Evolutionary conservation across 2,113 vertebrate genomes (phyloP).

Genomic region (Chaetorhynchus papuensis): DNA sequence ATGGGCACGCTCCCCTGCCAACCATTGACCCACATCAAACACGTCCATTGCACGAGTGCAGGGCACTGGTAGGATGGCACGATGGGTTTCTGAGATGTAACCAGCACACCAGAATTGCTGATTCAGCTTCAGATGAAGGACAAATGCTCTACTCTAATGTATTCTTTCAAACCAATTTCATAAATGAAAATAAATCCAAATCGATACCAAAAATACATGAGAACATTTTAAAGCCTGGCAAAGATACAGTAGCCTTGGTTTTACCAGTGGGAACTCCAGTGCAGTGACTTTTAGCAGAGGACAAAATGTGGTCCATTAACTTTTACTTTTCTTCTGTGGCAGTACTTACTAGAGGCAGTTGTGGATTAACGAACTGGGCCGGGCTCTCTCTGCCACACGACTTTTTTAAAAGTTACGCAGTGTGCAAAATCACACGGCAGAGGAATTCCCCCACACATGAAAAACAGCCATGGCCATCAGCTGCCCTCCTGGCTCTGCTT

Average conservation of each 20-base stretch:
- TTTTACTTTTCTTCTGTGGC: neutral
- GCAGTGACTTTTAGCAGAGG: neutral
- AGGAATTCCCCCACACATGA: neutral
- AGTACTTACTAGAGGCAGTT: neutral
- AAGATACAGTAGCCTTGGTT: neutral
- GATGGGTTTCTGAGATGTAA: neutral
- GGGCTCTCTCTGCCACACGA: neutral
- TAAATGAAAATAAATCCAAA: neutral
- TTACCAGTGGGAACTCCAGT: neutral
- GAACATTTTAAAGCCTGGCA: neutral
- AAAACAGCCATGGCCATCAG: neutral
- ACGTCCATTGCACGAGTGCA: accelerated
- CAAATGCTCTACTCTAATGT: neutral
- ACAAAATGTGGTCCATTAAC: neutral
- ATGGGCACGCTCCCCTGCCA: neutral
- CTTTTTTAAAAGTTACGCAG: neutral
- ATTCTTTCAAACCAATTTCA: neutral
- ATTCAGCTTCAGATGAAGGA: neutral
- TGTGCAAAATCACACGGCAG: neutral
- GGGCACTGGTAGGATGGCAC: neutral
- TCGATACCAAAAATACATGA: neutral
- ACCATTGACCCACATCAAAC: neutral
- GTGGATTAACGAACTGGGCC: neutral
- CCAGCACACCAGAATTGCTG: neutral
- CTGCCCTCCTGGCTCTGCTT: neutral